Percentiles rank a stretch among this genome's conserved stretches.
phyloP scores from a whole-genome alignment of 1,140 invertebrate genomes.

The Cydia strobilella region DNA sequence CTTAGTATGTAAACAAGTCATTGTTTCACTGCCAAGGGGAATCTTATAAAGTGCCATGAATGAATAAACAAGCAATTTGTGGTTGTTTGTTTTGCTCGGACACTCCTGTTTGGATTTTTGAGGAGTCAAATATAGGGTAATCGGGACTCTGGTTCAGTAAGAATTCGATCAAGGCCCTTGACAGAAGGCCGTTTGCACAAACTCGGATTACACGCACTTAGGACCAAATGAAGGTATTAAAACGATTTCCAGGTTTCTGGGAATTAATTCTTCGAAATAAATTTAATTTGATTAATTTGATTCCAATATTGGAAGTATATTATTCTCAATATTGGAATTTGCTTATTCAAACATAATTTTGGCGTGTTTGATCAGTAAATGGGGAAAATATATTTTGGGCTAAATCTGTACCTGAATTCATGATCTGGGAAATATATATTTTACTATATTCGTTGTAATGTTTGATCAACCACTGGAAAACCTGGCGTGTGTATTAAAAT shows the following conservation, averaged over 20 bases:
- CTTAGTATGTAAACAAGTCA: conserved; percentile 37
- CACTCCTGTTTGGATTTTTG: conserved; percentile 8
- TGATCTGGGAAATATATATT: background rate
- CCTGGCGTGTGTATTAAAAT: background rate
- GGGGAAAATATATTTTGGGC: background rate
- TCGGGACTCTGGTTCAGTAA: no score
- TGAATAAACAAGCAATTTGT: conserved; percentile 38
- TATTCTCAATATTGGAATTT: background rate
- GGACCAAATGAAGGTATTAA: no score
- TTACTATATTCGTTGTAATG: background rate
- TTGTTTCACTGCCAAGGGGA: conserved; percentile 35
- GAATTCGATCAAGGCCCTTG: no score
- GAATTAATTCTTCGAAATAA: no score
- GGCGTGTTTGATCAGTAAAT: conserved; percentile 4
- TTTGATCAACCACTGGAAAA: background rate
- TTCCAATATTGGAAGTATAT: no score
- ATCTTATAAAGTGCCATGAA: conserved; percentile 36
- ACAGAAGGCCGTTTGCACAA: no score
- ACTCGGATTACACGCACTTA: no score
- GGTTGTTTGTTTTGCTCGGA: conserved; percentile 35
- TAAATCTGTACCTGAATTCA: background rate
- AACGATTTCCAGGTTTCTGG: no score
- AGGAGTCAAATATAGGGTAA: background rate
- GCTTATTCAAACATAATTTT: conserved; percentile 1
- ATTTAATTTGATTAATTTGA: no score